Evolutionary conservation across 2,888 invertebrate genomes (phyloP).

Genomic region (Athalia cordata): DNA sequence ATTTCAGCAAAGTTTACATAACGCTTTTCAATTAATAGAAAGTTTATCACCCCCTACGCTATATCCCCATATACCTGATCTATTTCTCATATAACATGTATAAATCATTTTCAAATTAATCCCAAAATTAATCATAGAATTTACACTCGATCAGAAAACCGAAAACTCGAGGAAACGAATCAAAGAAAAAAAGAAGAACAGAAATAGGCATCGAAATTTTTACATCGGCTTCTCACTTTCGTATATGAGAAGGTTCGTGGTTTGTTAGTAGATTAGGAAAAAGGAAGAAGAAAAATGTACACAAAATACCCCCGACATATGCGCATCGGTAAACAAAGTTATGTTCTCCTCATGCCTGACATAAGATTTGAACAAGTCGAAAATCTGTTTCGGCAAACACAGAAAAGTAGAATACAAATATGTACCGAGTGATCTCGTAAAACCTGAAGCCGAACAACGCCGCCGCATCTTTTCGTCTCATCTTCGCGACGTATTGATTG

Average conservation of each 20-base stretch:
- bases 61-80: neutral
- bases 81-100: neutral
- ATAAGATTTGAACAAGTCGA: conserved; percentile 59
- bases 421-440: conserved; percentile 61
- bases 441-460: conserved; percentile 48
- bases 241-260: too few species aligned
- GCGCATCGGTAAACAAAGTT: neutral
- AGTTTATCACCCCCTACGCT: too few species aligned
- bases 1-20: conserved; percentile 36
- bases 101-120: neutral
- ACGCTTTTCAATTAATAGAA: conserved; percentile 4
- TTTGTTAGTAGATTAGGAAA: too few species aligned
- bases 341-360: neutral
- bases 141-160: neutral
- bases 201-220: too few species aligned
- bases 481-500: neutral
- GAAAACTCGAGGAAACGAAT: too few species aligned
- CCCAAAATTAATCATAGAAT: conserved; percentile 28
- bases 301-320: too few species aligned
- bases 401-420: conserved; percentile 71
- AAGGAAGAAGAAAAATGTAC: too few species aligned
- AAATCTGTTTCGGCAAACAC: conserved; percentile 71
- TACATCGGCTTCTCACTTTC: too few species aligned
- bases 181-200: too few species aligned
- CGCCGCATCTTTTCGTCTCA: conserved; percentile 1